Percentiles rank a stretch among this genome's conserved stretches.
Conservation (phyloP, 2,797 vertebrate genomes). For the Coregonus ussuriensis region DNA sequence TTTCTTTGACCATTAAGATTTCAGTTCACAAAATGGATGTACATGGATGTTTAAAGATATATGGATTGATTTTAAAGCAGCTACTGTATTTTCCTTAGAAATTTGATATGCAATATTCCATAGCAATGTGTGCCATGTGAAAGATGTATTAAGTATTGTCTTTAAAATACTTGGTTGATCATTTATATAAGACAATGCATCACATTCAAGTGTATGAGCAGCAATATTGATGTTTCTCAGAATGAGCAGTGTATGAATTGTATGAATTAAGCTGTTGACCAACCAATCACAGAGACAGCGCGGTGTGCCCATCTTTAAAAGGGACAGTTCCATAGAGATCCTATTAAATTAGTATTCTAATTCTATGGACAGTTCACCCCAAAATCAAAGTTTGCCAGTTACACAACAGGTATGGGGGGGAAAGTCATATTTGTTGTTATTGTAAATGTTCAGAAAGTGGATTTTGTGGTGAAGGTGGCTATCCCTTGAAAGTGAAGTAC, state of each 20-base stretch:
- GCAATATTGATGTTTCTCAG: constrained; percentile 45
- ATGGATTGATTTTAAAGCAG: neutral
- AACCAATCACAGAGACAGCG: constrained; percentile 35
- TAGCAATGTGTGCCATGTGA: constrained; percentile 32
- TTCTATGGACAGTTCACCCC: no score
- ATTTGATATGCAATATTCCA: constrained; percentile 46
- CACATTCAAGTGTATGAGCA: constrained; percentile 34
- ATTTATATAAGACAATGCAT: constrained; percentile 8
- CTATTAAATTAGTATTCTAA: no score
- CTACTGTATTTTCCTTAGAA: neutral
- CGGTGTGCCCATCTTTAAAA: neutral
- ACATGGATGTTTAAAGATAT: constrained; percentile 29
- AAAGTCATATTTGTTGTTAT: no score
- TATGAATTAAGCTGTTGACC: constrained; percentile 48
- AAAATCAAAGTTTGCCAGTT: no score
- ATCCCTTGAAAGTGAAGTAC: constrained; percentile 3
- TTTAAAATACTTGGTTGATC: constrained; percentile 26
- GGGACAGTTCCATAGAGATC: no score
- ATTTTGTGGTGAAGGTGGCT: neutral
- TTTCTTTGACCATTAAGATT: neutral
- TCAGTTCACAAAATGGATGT: neutral
- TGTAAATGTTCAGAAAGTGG: neutral
- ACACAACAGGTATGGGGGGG: no score
- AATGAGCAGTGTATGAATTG: constrained; percentile 50
- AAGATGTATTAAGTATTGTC: constrained; percentile 38